Conservation (phyloP, 2,888 invertebrate species). For the Cataglyphis altisquamis region DNA sequence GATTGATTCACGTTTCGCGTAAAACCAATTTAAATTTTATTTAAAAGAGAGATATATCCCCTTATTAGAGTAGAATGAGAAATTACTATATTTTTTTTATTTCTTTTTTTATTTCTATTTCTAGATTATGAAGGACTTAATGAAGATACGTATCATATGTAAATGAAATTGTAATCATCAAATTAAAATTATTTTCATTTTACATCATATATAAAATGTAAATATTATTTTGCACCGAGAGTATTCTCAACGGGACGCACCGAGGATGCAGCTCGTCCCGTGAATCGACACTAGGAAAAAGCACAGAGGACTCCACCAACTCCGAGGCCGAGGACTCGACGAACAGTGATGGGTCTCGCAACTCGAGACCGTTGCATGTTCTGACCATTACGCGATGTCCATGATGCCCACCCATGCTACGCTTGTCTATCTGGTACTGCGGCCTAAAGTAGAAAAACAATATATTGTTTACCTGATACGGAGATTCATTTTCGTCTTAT, state of each 20-base stretch:
- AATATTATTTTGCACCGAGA: not conserved
- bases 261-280: conserved; percentile 88
- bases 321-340: conserved; percentile 85
- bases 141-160: not conserved
- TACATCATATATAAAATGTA: not conserved
- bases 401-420: conserved; percentile 81
- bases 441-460: conserved; percentile 83
- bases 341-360: conserved; percentile 88
- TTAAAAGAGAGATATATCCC: not conserved
- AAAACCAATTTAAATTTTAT: not conserved
- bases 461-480: conserved; percentile 7
- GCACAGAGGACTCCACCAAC: conserved; percentile 86
- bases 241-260: conserved; percentile 77
- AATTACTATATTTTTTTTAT: not conserved
- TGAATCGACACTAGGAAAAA: conserved; percentile 88
- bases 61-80: not conserved
- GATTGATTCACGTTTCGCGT: not conserved
- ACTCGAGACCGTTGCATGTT: conserved; percentile 92
- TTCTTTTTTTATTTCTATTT: not conserved
- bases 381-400: conserved; percentile 90
- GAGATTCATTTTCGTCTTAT: not conserved
- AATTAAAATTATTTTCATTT: conserved; percentile 8
- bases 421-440: conserved; percentile 87
- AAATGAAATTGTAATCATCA: not conserved
- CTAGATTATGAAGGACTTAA: not conserved